Evolutionary conservation across 2,113 vertebrate genomes (phyloP), one percentile per base, ranked within the genome.

Genomic region (Spheniscus mendiculus): DNA sequence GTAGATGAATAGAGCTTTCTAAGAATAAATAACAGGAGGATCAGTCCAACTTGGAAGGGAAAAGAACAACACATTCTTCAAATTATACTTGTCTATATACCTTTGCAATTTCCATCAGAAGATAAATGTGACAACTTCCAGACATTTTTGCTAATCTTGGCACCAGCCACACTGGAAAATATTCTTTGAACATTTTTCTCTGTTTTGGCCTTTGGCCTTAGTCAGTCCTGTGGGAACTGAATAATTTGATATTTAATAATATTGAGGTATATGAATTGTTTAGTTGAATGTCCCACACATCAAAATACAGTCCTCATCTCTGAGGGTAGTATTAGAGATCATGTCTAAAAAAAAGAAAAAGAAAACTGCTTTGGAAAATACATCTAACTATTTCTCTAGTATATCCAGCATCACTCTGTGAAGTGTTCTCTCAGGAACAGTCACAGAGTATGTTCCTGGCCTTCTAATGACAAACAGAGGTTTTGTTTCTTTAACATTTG

Each of bases 61-160:
- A 89, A 96, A 87, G 69, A 93, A 93, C 72, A 89, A 81, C 92
- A 93, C 73, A 67, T 92, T 97, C 96, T 84, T 97, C 91, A 90
- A 96, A 93, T 95, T 96, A 96, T 87, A 40, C 69, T 96, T 93
- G 86, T 94, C 93, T 79, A 89, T 95, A 91, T 94, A 97, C 87
- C 95, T 96, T 94, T 71, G 59, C 72, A 95, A 79, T 96, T 95
- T 94, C 90, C 55, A 95, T 96, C 77, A 91, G 56, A 95, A 97
- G 92, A 96, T 91, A 82, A 91, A 96, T 79, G 65, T 95, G 89
- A 94, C 89, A 97, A 89, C 47, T 95, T 97, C 89, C 92, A 97
- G 97, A 91, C 52, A 79, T 89, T 97, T 93, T 92, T 95, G 70
- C 91, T 91, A 96, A 96, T 91, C 91, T 96, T 96, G 97, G 95